Percentiles rank a stretch among this genome's conserved stretches.
Evolutionary conservation across 2,888 invertebrate species (phyloP).

Genomic region (Gasteruption jaculator): DNA sequence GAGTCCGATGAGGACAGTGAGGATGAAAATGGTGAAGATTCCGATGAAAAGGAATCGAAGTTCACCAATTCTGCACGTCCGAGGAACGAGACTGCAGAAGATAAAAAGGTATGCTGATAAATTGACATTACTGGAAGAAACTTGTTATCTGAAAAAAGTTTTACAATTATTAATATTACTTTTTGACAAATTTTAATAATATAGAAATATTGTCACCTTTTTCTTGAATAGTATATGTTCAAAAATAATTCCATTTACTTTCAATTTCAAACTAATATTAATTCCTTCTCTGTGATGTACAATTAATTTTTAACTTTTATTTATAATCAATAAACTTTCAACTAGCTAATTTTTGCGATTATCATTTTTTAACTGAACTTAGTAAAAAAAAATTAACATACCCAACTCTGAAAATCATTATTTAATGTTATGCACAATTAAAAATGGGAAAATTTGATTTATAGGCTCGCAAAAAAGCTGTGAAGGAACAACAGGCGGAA

Average conservation of each 20-base stretch:
- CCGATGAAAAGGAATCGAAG: slow-evolving; percentile 51
- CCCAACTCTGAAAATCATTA: no score
- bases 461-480: slow-evolving; percentile 79
- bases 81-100: slow-evolving; percentile 75
- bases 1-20: slow-evolving; percentile 20
- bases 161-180: not conserved
- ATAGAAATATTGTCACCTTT: slow-evolving; percentile 2
- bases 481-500: slow-evolving; percentile 85
- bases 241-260: slow-evolving; percentile 3
- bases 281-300: no score
- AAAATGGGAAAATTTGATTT: no score
- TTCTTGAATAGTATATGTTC: slow-evolving; percentile 5
- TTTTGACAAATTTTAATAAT: slow-evolving; percentile 1
- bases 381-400: no score
- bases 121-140: not conserved
- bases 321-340: no score
- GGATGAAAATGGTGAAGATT: slow-evolving; percentile 31
- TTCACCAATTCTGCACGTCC: slow-evolving; percentile 66
- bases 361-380: no score
- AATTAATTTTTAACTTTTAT: no score
- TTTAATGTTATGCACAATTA: no score
- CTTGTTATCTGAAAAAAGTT: not conserved
- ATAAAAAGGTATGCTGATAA: slow-evolving; percentile 57
- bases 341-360: no score
- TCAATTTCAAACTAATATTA: no score